Conservation (phyloP, 1,140 invertebrate species). For the Drosophila pseudoobscura region DNA sequence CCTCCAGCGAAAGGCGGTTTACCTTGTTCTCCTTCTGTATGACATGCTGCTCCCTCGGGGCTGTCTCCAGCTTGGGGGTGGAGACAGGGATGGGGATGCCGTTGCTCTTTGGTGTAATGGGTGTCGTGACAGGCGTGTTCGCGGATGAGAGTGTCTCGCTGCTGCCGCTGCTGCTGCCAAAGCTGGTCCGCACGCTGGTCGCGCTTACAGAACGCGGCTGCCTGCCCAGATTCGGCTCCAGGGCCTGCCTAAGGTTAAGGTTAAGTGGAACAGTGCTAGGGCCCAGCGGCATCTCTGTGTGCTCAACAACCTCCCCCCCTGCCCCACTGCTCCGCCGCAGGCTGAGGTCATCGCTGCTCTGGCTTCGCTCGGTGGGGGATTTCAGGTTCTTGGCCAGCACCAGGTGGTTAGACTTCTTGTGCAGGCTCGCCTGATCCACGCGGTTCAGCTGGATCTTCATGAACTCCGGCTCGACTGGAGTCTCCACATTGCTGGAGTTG, state of each 20-base stretch:
- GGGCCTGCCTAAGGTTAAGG: slow-evolving; percentile 15
- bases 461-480: slow-evolving; percentile 86
- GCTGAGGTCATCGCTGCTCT: slow-evolving; percentile 71
- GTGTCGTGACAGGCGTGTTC: slow-evolving; percentile 31
- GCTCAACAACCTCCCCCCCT: slow-evolving; percentile 84
- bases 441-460: slow-evolving; percentile 88
- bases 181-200: slow-evolving; percentile 58
- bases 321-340: slow-evolving; percentile 84
- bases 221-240: slow-evolving; percentile 70
- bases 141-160: slow-evolving; percentile 14
- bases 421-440: slow-evolving; percentile 84
- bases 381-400: slow-evolving; percentile 85
- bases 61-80: neutral
- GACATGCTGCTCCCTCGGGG: neutral
- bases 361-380: slow-evolving; percentile 50
- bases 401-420: slow-evolving; percentile 85
- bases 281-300: slow-evolving; percentile 18
- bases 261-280: too few species aligned
- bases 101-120: slow-evolving; percentile 40
- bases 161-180: slow-evolving; percentile 46
- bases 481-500: slow-evolving; percentile 44
- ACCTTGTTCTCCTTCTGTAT: slow-evolving; percentile 19
- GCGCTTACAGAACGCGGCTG: slow-evolving; percentile 59
- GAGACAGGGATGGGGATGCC: neutral
- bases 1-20: slow-evolving; percentile 70